Base-by-base conservation (phyloP, 2,797 vertebrate species). In the Poecile montanus region DNA sequence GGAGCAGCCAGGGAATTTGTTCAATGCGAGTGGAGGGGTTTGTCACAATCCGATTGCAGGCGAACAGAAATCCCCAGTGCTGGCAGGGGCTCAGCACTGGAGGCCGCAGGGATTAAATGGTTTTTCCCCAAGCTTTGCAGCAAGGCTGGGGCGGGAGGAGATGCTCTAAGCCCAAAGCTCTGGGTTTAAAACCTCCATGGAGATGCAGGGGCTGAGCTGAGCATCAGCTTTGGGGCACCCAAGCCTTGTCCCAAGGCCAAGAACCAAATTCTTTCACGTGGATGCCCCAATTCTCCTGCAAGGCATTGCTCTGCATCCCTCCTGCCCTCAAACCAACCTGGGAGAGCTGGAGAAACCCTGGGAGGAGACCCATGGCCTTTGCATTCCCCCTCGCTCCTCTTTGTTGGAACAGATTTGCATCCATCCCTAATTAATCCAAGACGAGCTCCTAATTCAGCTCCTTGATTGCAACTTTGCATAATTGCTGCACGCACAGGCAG, bases 401-500 rank as follows among this genome's bases (percentile, higher is more conserved):
- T 76, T 82, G 77, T 60, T 80, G 71, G 85, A 94, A 68, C 47
- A 74, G 89, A 95, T 96, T 95, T 91, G 80, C 94, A 95, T 95
- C 92, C 94, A 48, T 95, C 85, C 30, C 93, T 95, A 96, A 97
- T 96, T 96, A 97, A 96, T 89, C 89, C 88, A 84, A 93, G 87
- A 95, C 81, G 94, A 96, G 91, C 74, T 88, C 73, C 94, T 94
- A 95, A 96, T 96, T 95, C 96, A 94, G 71, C 58, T 95, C 83
- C 96, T 96, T 97, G 96, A 97, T 97, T 97, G 93, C 94, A 90
- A 88, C 85, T 96, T 89, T 90, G 93, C 94, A 96, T 96, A 96
- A 96, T 96, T 93, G 83, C 89, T 19, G 75, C 87, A 17, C 6
- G 5, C 57, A 85, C 16, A 51, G 67, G 68, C 87, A 61, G 90